phyloP scores from a whole-genome alignment of 2,113 vertebrate genomes.

The Regulus satrapa region DNA sequence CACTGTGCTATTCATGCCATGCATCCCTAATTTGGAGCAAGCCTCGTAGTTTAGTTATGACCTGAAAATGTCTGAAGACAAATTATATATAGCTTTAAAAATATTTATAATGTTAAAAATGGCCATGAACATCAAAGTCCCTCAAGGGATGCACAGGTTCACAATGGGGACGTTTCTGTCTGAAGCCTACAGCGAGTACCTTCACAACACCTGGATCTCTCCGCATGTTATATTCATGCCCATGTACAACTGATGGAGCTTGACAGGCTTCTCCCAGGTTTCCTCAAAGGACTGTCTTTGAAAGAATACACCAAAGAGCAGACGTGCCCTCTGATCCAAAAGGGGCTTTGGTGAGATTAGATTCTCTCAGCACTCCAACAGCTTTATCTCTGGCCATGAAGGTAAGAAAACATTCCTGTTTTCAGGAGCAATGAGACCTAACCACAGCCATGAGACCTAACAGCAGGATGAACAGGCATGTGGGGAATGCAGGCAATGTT shows the following conservation, averaged over 20 bases:
- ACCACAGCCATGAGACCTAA: not conserved
- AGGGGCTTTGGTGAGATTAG: constrained; percentile 3
- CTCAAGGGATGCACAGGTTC: not conserved
- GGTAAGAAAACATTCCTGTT: constrained; percentile 19
- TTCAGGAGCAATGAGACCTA: not conserved
- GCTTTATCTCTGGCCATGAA: constrained; percentile 28
- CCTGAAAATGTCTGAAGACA: constrained; percentile 30
- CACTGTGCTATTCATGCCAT: not conserved
- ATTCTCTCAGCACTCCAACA: not conserved
- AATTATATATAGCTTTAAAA: constrained; percentile 1
- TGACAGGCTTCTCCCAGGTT: not conserved
- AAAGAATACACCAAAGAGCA: not conserved
- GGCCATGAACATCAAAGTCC: not conserved
- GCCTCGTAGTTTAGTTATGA: not conserved
- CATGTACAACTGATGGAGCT: not conserved
- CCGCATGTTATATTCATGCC: not conserved
- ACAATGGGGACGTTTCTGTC: not conserved
- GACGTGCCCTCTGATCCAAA: not conserved
- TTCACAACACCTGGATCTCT: not conserved
- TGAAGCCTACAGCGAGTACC: not conserved
- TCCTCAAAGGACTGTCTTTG: not conserved
- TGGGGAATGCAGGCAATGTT: constrained; percentile 4
- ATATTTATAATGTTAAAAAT: not conserved
- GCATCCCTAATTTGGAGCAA: not conserved
- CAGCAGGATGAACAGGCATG: not conserved